Evolutionary conservation across 2,113 vertebrate genomes (phyloP).

Genomic region (Scophthalmus maximus): DNA sequence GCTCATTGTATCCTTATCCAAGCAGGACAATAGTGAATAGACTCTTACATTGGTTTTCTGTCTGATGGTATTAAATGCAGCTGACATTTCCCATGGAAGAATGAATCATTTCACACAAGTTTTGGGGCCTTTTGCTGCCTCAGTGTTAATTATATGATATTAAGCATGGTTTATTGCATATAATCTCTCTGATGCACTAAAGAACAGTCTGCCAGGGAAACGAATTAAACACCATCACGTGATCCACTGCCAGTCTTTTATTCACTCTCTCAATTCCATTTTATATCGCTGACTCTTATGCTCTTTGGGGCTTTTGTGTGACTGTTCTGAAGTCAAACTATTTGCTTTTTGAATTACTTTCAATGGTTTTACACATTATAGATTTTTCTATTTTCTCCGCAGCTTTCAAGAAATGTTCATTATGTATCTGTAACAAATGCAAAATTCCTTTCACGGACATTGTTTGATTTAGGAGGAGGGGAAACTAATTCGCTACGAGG

Average conservation of each 20-base stretch:
- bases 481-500: not conserved
- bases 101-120: constrained; percentile 69
- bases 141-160: constrained; percentile 81
- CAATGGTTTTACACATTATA: not conserved
- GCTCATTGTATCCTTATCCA: constrained; percentile 6
- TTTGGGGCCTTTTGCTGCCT: constrained; percentile 44
- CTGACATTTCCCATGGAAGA: constrained; percentile 76
- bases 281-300: constrained; percentile 35
- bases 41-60: constrained; percentile 29
- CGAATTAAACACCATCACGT: constrained; percentile 73
- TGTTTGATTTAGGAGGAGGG: not conserved
- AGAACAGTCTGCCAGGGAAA: constrained; percentile 68
- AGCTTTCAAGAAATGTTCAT: not conserved
- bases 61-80: constrained; percentile 58
- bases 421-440: constrained; percentile 5
- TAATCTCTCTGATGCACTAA: constrained; percentile 77
- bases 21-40: constrained; percentile 28
- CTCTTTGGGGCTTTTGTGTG: constrained; percentile 22
- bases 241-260: constrained; percentile 54
- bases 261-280: constrained; percentile 55
- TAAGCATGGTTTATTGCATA: constrained; percentile 79
- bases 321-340: constrained; percentile 37
- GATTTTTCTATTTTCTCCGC: not conserved
- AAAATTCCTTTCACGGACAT: not conserved
- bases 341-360: constrained; percentile 10